These are phyloP conservation scores for Acrobasis repandana DNA, from an alignment of 2,888 invertebrate genomes.

Conservation along the genomic window DNA sequence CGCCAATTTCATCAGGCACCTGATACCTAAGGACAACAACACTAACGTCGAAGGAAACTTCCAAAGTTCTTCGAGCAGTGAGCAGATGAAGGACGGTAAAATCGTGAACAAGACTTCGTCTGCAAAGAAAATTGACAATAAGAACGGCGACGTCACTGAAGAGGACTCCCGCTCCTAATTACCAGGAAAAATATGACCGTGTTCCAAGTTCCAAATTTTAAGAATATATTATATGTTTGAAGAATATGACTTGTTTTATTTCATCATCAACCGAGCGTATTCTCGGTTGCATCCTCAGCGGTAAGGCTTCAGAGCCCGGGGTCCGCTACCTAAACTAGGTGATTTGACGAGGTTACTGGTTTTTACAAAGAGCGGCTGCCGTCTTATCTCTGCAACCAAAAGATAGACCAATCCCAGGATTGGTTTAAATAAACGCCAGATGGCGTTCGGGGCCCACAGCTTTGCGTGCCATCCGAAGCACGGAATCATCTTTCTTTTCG, in stretches of 20 bases:
- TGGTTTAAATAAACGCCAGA: too few relatives aligned
- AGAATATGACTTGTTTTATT: background rate
- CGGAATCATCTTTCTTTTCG: too few relatives aligned
- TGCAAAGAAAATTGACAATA: background rate
- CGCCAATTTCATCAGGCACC: background rate
- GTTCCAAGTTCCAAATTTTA: background rate
- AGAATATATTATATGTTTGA: background rate
- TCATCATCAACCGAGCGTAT: too few relatives aligned
- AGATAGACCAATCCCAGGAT: too few relatives aligned
- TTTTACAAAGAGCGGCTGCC: too few relatives aligned
- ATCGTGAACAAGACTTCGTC: background rate
- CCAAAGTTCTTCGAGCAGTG: background rate
- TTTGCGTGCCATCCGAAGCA: too few relatives aligned
- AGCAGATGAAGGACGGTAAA: background rate
- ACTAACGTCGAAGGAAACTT: background rate
- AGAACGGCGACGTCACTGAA: slow-evolving; percentile 1
- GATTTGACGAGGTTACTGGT: too few relatives aligned
- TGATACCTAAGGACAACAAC: background rate
- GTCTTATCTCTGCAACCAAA: too few relatives aligned
- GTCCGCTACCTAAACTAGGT: too few relatives aligned
- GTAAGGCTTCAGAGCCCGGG: too few relatives aligned
- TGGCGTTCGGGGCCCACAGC: too few relatives aligned
- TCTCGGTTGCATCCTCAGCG: too few relatives aligned
- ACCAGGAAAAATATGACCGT: background rate
- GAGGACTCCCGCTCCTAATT: background rate